A percentile compares a stretch with the other conserved stretches of the same genome.
Conservation (phyloP, 2,888 invertebrate genomes). For the Mythimna lalbum region DNA sequence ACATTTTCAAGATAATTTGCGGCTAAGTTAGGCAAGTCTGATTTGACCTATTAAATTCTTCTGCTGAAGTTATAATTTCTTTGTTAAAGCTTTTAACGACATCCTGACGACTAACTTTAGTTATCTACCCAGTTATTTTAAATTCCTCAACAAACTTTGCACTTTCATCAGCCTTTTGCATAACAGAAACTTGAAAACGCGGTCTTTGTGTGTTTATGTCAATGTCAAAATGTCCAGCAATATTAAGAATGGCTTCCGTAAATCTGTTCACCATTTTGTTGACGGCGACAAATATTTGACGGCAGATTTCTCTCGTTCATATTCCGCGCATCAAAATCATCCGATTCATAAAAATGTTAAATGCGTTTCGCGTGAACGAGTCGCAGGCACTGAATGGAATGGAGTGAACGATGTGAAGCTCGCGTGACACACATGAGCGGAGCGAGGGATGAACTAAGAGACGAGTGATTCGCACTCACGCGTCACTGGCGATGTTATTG, state of each 20-base stretch:
- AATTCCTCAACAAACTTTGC: slow-evolving; percentile 60
- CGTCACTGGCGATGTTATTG: slow-evolving; percentile 48
- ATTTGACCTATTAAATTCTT: slow-evolving; percentile 64
- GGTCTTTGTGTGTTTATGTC: slow-evolving; percentile 50
- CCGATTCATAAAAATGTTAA: slow-evolving; percentile 57
- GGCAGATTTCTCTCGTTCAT: slow-evolving; percentile 16
- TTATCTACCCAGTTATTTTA: slow-evolving; percentile 60
- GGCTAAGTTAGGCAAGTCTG: slow-evolving; percentile 48
- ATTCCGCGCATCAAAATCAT: slow-evolving; percentile 37
- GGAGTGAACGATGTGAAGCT: slow-evolving; percentile 48
- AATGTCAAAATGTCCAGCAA: slow-evolving; percentile 38
- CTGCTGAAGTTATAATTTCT: slow-evolving; percentile 61
- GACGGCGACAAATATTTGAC: slow-evolving; percentile 29
- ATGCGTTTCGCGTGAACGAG: slow-evolving; percentile 52
- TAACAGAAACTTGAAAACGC: slow-evolving; percentile 52
- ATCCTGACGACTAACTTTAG: slow-evolving; percentile 57
- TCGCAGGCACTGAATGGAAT: slow-evolving; percentile 46
- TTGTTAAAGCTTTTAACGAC: slow-evolving; percentile 67
- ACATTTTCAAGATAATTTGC: slow-evolving; percentile 61
- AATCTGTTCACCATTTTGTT: slow-evolving; percentile 38
- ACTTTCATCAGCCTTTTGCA: slow-evolving; percentile 61
- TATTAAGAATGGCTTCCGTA: slow-evolving; percentile 38
- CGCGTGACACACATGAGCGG: slow-evolving; percentile 55
- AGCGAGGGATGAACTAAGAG: slow-evolving; percentile 49
- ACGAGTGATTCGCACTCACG: slow-evolving; percentile 54